These are phyloP conservation scores for Selene dorsalis DNA, from an alignment of 2,797 vertebrate genomes.

Conservation along the genomic window DNA sequence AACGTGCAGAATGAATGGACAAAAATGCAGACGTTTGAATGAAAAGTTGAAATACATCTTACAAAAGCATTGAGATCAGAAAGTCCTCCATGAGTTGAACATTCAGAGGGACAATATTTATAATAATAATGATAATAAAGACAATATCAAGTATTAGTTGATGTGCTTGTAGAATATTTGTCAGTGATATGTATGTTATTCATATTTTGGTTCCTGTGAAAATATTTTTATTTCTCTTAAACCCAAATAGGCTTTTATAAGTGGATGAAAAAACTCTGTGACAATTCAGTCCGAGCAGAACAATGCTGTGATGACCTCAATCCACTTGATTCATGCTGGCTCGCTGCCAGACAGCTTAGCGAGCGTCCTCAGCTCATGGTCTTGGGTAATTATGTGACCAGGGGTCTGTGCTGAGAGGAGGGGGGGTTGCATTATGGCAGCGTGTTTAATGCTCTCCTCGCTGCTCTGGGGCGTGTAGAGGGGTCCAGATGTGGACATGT, in stretches of 20 bases:
- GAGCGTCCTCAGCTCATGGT: conserved; percentile 69
- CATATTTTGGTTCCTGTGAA: background rate
- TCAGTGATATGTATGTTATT: background rate
- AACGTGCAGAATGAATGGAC: background rate
- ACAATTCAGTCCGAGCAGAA: conserved; percentile 40
- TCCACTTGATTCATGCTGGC: conserved; percentile 61
- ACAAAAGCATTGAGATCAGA: background rate
- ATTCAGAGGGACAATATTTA: background rate
- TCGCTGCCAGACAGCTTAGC: conserved; percentile 67
- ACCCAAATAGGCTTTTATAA: conserved; percentile 49
- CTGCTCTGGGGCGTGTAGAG: conserved; percentile 65
- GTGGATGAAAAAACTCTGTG: conserved; percentile 30
- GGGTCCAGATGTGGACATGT: conserved; percentile 46
- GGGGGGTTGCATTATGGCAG: conserved; percentile 73
- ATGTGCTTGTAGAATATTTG: conserved; percentile 1
- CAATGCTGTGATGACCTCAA: conserved; percentile 71
- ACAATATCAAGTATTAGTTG: background rate
- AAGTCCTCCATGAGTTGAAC: background rate
- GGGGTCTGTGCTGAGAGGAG: conserved; percentile 60
- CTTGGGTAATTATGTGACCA: conserved; percentile 50
- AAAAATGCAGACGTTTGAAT: background rate
- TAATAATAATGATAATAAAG: background rate
- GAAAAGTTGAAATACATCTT: background rate
- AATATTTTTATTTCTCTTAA: conserved; percentile 13
- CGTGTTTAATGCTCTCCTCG: conserved; percentile 69